Base-by-base conservation (phyloP, 2,113 vertebrate genomes). In the Ictidomys tridecemlineatus region DNA sequence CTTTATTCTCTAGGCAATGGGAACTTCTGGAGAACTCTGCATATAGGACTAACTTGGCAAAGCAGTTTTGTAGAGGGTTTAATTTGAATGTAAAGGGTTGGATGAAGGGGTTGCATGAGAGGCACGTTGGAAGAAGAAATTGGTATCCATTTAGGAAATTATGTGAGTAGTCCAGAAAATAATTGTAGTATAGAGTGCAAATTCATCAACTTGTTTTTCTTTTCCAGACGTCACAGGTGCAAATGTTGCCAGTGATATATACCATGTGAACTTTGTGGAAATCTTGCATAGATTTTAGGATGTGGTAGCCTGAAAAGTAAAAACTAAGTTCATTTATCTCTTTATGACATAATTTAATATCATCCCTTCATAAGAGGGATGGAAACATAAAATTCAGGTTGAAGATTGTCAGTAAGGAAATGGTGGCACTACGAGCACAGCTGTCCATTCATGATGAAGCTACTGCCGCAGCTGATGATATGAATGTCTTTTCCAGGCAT, bases 401-500 rank as follows among this genome's bases (percentile, higher is more conserved):
- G 76, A 22, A 2, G 22, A 79, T 76, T 65, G 28, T 56, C 30
- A n/a, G 22, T 61, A 73, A 73, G 70, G 58, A 76, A 72, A 80
- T 3, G 28, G 32, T 77, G 16, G 4, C 16, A 20, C 1, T 17
- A 9, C 83, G 20, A 63, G 37, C 32, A 13, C 12, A 26, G 39
- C 18, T 80, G 22, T 13, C 42, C 17, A 20, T 37, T 67, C 28
- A 9, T 5, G 9, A 4, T 2, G 11, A 63, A 51, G 24, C 65
- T 48, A 17, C 24, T 34, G 5, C 26, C 14, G 1, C 4, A 61
- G 37, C 51, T 83, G 61, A 93, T 42, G 1, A 1, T 12, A 14
- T 37, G 56, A 30, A 13, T 67, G 5, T 97, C 39, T 97, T 91
- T 92, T 91, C 34, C 96, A 99, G 99, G 99, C 98, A 5, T 99